These are phyloP conservation scores for Allygus modestus DNA, from an alignment of 2,888 invertebrate species.

Conservation along the genomic window DNA sequence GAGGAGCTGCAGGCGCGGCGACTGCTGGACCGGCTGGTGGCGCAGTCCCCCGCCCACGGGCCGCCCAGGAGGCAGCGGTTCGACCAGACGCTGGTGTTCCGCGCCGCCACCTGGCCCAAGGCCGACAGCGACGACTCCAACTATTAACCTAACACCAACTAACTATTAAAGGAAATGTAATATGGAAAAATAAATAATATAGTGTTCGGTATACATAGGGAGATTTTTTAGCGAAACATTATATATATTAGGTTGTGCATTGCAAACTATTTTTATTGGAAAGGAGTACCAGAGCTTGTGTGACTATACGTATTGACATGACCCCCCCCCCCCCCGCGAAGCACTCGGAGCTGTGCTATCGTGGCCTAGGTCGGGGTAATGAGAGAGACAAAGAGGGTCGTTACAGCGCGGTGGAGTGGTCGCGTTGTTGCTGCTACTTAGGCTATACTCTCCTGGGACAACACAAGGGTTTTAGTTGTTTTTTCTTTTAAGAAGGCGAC, in stretches of 20 bases:
- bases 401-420: slow-evolving; percentile 9
- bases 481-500: no score
- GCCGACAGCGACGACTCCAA: not conserved
- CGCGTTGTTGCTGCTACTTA: slow-evolving; percentile 1
- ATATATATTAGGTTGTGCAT: no score
- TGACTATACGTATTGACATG: no score
- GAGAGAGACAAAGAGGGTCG: not conserved
- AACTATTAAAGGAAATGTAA: no score
- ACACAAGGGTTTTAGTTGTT: not conserved
- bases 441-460: not conserved
- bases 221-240: no score
- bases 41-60: not conserved
- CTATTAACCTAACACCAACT: not conserved
- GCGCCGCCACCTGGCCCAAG: not conserved
- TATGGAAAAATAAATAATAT: no score
- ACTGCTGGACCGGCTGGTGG: not conserved
- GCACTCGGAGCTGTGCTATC: not conserved
- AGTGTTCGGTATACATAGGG: no score
- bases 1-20: not conserved
- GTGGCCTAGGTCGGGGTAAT: not conserved
- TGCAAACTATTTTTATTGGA: no score
- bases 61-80: not conserved
- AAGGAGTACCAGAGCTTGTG: no score
- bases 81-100: not conserved
- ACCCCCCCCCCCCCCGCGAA: not conserved